Evolutionary conservation across 2,113 vertebrate genomes (phyloP), one percentile per base, ranked within the genome.

Genomic region (Naja naja): DNA sequence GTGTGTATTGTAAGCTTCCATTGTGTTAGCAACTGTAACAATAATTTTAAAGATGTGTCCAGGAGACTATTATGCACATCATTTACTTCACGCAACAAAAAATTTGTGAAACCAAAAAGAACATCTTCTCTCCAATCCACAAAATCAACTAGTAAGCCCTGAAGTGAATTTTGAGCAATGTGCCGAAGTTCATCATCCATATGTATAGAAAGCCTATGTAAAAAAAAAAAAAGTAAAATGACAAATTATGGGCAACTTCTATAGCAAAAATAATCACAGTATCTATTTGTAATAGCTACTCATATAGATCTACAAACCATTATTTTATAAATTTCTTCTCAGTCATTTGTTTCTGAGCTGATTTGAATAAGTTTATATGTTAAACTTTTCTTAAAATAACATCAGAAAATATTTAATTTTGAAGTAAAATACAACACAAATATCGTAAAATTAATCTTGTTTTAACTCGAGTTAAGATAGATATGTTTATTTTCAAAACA

Each of bases 101-200:
- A 99, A 97, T 99, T 99, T 39, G 98, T 99, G 94, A 99, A 99
- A 93, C 99, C 99, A 90, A 99, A 99, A 11, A 99, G 97, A 1
- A 99, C 99, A 6, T 99, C 99, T 96, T 99, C 99, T 91, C 99
- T 98, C 99, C 99, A 99, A 96, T 99, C 99, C 1, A 98, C 98
- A 96, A 99, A 99, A 96, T 99, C 99, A 87, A 99, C 98, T 87
- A 99, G 97, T 86, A 99, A 97, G 89, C 99, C 99, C 97, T 99
- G 99, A 93, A 99, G 97, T 94, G 99, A 99, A 94, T 99, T 99
- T 96, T 99, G 99, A 87, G 99, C 99, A 95, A 99, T 99, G 43
- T 99, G 98, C n/a, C 99, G 98, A 86, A 99, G 98, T 93, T 99
- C 99, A 95, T 99, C 99, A 69, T 99, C 99, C 99, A 99, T 99